Evolutionary conservation across 2,888 invertebrate genomes (phyloP), one percentile per base, ranked within the genome.

Genomic region (Idaea aversata): DNA sequence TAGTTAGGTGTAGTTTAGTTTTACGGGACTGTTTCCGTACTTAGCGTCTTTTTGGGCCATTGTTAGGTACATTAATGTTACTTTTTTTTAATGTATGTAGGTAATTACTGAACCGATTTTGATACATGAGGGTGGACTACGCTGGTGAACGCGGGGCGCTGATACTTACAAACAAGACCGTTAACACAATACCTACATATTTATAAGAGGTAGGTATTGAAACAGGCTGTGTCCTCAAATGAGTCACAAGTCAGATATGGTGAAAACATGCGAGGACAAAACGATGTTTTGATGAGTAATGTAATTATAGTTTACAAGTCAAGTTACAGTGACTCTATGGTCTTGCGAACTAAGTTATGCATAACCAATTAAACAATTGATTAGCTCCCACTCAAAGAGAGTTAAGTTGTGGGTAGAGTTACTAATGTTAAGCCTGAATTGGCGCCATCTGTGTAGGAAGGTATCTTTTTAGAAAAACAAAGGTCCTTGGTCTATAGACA

Each of bases 191-290:
- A 59, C 59, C 59, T 59, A 59, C 57, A 59, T 65, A 72, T 71
- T 72, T 70, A 65, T 70, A 72, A 60, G 65, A 10, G 7, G 6
- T 10, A 47, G 59, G 67, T 75, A 79, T 76, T 76, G 72, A 78
- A 77, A 78, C 74, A 70, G 75, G 70, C 66, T 35, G 65, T 70
- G 68, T 72, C 77, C 75, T 77, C 65, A 63, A 63, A 65, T 84
- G 85, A 85, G 68, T 84, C 82, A 84, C 66, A 63, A 72, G 75
- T 73, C 78, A 76, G 77, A 84, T 89, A 89, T 80, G 88, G 89
- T 73, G 83, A 87, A 88, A 88, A 85, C 80, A 83, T 81, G 73
- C 80, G 84, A 88, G 84, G 87, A 80, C 84, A 71, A 67, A 65
- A 62, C 67, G 73, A 34, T 62, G 58, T 61, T 63, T 67, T 71